Base-by-base conservation (phyloP, 2,888 invertebrate genomes). In the Tiliacea aurago region DNA sequence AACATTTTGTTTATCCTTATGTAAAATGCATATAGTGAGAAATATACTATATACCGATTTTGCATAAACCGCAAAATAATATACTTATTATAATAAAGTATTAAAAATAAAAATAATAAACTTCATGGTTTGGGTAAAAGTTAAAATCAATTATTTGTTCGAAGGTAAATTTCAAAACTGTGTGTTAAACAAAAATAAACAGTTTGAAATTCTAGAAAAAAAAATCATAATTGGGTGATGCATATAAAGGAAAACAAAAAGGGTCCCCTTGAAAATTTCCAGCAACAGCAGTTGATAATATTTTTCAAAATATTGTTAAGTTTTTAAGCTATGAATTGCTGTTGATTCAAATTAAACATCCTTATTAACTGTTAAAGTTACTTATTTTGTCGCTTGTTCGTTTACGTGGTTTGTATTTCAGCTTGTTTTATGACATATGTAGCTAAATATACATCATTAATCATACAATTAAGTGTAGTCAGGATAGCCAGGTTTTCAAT, bases 401-500 rank as follows among this genome's bases (percentile, higher is more conserved):
- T 92, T 95, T 95, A 65, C 69, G 92, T 95, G 93, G 84, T 88
- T 83, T 89, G 89, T 92, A 90, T 86, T 89, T 89, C 79, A 81
- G 92, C 93, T 95, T 94, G 92, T 94, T 95, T 91, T 91, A 89
- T 84, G 73, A 89, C 85, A 92, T 93, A 91, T 91, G 92, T 96
- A 96, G 95, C 90, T 91, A 96, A 96, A 96, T 96, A 96, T 96
- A 96, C 95, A 94, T 81, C 89, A 91, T 92, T 95, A 94, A 93
- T 94, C 93, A 91, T 95, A 95, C 92, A 91, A 70, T 89, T 95
- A 94, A 95, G 93, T 79, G 90, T 96, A 96, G 96, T 91, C 96
- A 96, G 90, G 96, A 96, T 96, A 96, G 95, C 94, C 96, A 96
- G 95, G 96, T 96, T 96, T 96, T 96, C 93, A 95, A 95, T 96